Percentiles rank a stretch among this genome's conserved stretches.
phyloP scores from a whole-genome alignment of 1,140 invertebrate genomes.

The Drosophila triauraria region DNA sequence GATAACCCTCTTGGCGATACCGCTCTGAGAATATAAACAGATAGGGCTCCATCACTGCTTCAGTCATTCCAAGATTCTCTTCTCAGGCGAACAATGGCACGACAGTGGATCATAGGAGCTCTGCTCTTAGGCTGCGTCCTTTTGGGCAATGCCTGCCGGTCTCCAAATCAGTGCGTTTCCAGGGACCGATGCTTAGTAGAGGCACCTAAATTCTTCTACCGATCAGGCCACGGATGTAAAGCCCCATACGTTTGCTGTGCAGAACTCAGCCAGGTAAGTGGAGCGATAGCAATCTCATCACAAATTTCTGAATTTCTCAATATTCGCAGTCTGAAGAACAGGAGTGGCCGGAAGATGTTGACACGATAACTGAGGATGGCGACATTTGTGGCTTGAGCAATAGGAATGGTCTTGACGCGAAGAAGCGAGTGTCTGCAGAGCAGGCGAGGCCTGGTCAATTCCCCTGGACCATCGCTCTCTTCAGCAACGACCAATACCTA shows the following conservation, averaged over 20 bases:
- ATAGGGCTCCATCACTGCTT: too few relatives aligned
- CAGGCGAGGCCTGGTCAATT: neutral
- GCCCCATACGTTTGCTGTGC: neutral
- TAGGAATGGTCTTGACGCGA: neutral
- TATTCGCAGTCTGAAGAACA: neutral
- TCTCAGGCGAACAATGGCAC: neutral
- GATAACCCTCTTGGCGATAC: too few relatives aligned
- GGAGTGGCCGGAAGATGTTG: too few relatives aligned
- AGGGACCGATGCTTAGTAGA: neutral
- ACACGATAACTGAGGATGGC: too few relatives aligned
- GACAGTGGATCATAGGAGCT: neutral
- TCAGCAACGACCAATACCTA: neutral
- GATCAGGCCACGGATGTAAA: neutral
- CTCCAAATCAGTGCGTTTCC: neutral
- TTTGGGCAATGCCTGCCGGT: neutral
- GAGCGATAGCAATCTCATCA: neutral
- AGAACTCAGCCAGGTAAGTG: neutral
- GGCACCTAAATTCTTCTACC: neutral
- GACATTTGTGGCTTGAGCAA: neutral
- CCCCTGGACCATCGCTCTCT: constrained; percentile 7
- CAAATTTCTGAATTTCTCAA: neutral
- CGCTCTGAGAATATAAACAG: too few relatives aligned
- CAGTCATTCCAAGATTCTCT: too few relatives aligned
- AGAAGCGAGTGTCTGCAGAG: rapidly evolving
- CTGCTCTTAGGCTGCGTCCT: neutral